These are phyloP conservation scores for Spea multiplicata DNA, from an alignment of 2,113 vertebrate genomes.

Conservation along the genomic window DNA sequence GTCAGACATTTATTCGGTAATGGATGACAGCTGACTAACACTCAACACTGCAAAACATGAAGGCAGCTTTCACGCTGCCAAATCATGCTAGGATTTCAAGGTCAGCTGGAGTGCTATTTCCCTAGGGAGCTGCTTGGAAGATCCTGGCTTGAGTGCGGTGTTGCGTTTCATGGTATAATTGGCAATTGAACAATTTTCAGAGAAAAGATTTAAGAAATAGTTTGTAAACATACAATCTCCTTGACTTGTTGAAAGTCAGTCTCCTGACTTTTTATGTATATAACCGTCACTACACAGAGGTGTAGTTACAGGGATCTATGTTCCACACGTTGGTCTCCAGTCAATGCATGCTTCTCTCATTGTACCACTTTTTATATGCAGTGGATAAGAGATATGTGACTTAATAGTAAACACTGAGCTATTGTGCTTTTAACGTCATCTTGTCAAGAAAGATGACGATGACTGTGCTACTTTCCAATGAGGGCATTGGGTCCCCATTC, in stretches of 20 bases:
- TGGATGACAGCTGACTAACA: conserved; percentile 39
- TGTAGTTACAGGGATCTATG: too few relatives aligned
- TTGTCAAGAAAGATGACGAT: too few relatives aligned
- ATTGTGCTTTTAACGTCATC: too few relatives aligned
- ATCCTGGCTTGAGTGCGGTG: conserved; percentile 10
- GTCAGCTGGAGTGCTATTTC: conserved; percentile 36
- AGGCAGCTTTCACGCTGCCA: conserved; percentile 31
- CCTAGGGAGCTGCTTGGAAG: conserved; percentile 22
- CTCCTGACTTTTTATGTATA: neutral
- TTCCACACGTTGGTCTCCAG: too few relatives aligned
- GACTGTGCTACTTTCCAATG: too few relatives aligned
- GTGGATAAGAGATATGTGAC: too few relatives aligned
- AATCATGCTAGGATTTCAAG: conserved; percentile 42
- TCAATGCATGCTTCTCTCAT: too few relatives aligned
- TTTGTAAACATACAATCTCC: neutral
- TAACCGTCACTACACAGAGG: neutral
- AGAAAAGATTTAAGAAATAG: neutral
- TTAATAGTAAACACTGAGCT: too few relatives aligned
- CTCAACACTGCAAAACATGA: conserved; percentile 36
- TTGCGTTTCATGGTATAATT: neutral
- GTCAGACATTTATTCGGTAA: conserved; percentile 40
- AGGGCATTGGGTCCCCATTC: too few relatives aligned
- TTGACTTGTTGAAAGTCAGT: neutral
- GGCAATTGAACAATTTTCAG: neutral
- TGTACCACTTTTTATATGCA: too few relatives aligned